Conservation (phyloP, 2,113 vertebrate species). For the Grammomys dolichurus region DNA sequence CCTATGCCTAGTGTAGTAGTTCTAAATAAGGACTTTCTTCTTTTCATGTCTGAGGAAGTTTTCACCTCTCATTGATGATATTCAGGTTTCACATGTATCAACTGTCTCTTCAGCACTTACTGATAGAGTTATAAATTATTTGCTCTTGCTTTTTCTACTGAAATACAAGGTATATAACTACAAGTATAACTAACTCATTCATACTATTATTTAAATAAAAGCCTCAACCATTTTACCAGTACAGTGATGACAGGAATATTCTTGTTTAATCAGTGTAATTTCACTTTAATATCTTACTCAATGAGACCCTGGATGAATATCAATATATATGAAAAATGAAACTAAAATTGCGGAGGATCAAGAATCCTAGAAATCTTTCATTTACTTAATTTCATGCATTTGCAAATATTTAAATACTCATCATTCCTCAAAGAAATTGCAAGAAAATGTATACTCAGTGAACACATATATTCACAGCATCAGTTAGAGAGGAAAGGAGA, state of each 20-base stretch:
- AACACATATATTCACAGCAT: background rate
- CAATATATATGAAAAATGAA: slow-evolving; percentile 5
- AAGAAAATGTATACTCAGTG: background rate
- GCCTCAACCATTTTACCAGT: background rate
- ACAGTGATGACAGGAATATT: background rate
- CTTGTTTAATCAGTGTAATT: background rate
- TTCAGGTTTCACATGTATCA: background rate
- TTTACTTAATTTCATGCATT: background rate
- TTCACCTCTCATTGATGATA: background rate
- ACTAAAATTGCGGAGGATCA: background rate
- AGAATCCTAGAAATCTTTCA: background rate
- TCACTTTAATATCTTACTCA: background rate
- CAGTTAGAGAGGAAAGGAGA: background rate
- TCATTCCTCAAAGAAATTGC: background rate
- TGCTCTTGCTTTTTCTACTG: background rate
- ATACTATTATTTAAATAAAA: background rate
- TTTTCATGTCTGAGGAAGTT: background rate
- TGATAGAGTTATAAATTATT: background rate
- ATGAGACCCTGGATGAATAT: slow-evolving; percentile 10
- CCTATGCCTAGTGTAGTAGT: background rate
- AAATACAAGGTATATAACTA: background rate
- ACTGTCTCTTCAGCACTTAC: background rate
- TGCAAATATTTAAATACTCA: slow-evolving; percentile 19
- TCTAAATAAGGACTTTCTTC: background rate
- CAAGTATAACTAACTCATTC: background rate